phyloP scores from a whole-genome alignment of 2,113 vertebrate genomes.

The Bungarus multicinctus region DNA sequence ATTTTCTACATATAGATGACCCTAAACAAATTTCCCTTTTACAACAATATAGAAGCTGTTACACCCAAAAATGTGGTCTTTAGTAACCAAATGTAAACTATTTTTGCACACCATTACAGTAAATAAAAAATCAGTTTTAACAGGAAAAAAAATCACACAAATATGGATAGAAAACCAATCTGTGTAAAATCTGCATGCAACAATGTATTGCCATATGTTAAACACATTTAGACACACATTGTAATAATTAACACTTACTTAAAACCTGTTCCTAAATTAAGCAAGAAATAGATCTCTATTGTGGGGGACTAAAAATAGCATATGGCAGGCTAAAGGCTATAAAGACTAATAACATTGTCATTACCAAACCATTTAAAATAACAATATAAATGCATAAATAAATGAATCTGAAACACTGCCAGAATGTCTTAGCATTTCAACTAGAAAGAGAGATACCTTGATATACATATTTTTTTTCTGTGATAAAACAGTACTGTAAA shows the following conservation, averaged over 20 bases:
- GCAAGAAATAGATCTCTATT: neutral
- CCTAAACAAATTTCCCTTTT: neutral
- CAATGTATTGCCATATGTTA: neutral
- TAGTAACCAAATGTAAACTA: neutral
- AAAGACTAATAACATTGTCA: conserved; percentile 40
- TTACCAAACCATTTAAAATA: conserved; percentile 52
- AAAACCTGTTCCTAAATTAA: conserved; percentile 17
- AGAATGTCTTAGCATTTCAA: conserved; percentile 37
- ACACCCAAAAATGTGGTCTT: neutral
- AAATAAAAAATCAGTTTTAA: neutral
- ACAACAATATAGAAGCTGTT: neutral
- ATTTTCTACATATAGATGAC: neutral
- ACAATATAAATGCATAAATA: conserved; percentile 48
- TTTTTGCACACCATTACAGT: neutral
- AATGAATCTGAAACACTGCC: conserved; percentile 31
- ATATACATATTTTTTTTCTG: neutral
- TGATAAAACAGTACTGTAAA: conserved; percentile 17
- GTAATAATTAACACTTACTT: neutral
- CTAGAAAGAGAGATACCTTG: conserved; percentile 1
- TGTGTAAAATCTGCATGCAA: neutral
- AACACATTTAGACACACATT: conserved; percentile 4
- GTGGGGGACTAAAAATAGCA: conserved; percentile 24
- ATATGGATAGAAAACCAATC: conserved; percentile 4
- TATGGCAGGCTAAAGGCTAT: conserved; percentile 37
- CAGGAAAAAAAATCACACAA: neutral